Evolutionary conservation across 2,888 invertebrate species (phyloP).

Genomic region (Nasonia oneida): DNA sequence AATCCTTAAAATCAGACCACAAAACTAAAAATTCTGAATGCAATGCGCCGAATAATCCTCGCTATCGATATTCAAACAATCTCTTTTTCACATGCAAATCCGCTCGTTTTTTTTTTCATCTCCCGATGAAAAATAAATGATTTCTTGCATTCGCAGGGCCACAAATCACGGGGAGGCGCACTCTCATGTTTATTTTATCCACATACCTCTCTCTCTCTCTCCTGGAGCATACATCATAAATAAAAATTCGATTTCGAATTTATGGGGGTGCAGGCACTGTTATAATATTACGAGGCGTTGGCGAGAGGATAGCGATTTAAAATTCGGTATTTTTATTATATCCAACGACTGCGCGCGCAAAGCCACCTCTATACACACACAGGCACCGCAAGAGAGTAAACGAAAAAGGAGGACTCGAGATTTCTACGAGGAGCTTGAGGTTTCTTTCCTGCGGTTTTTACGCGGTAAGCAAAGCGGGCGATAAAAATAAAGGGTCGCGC

Average conservation of each 20-base stretch:
- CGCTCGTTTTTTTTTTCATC: neutral
- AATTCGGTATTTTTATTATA: conserved; percentile 38
- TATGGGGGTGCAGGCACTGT: neutral
- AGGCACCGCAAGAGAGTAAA: neutral
- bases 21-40: too few species aligned
- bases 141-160: neutral
- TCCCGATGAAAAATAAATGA: neutral
- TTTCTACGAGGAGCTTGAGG: conserved; percentile 30
- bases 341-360: neutral
- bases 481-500: conserved; percentile 48
- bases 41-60: too few species aligned
- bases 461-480: conserved; percentile 39
- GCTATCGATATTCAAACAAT: neutral
- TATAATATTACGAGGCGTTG: conserved; percentile 17
- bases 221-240: conserved; percentile 11
- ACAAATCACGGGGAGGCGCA: neutral
- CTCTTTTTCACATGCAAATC: neutral
- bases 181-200: conserved; percentile 34
- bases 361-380: neutral
- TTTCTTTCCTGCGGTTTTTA: conserved; percentile 40
- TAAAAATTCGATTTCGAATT: conserved; percentile 30
- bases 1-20: too few species aligned
- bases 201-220: neutral
- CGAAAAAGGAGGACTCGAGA: conserved; percentile 5
- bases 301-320: conserved; percentile 11